Conservation (phyloP, 2,888 invertebrate species). For the Bellardia bayeri region DNA sequence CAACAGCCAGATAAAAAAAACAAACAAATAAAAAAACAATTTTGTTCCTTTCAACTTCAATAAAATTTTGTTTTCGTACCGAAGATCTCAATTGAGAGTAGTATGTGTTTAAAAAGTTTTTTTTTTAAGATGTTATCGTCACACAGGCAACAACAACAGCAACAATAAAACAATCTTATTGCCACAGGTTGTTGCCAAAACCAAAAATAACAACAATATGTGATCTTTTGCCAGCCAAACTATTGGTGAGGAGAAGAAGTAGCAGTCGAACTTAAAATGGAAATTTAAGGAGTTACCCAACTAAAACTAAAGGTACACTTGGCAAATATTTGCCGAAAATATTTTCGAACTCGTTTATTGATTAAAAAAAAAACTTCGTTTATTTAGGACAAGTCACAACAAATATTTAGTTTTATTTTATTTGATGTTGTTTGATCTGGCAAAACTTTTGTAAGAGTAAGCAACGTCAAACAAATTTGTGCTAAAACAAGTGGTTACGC, state of each 20-base stretch:
- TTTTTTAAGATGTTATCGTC: conserved; percentile 66
- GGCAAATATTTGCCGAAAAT: too few species aligned
- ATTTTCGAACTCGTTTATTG: too few species aligned
- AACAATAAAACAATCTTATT: conserved; percentile 63
- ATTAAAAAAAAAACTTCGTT: too few species aligned
- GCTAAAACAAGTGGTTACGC: too few species aligned
- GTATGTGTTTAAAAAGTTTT: conserved; percentile 58
- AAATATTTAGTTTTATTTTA: too few species aligned
- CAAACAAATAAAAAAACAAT: conserved; percentile 33
- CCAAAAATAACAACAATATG: conserved; percentile 67
- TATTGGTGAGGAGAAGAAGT: conserved; percentile 29
- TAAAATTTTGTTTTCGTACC: conserved; percentile 68
- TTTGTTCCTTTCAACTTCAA: conserved; percentile 72
- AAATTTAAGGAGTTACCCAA: too few species aligned
- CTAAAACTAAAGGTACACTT: too few species aligned
- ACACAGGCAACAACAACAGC: background rate
- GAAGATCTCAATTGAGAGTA: conserved; percentile 73
- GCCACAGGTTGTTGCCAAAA: conserved; percentile 74
- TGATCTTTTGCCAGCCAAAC: conserved; percentile 62
- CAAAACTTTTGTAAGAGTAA: too few species aligned
- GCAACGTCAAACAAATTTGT: too few species aligned
- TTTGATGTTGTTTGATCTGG: too few species aligned
- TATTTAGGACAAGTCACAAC: too few species aligned
- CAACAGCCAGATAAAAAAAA: conserved; percentile 35
- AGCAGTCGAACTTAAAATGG: too few species aligned